phyloP scores from a whole-genome alignment of 2,888 invertebrate genomes.

The Vannuccia rotundouncinata region DNA sequence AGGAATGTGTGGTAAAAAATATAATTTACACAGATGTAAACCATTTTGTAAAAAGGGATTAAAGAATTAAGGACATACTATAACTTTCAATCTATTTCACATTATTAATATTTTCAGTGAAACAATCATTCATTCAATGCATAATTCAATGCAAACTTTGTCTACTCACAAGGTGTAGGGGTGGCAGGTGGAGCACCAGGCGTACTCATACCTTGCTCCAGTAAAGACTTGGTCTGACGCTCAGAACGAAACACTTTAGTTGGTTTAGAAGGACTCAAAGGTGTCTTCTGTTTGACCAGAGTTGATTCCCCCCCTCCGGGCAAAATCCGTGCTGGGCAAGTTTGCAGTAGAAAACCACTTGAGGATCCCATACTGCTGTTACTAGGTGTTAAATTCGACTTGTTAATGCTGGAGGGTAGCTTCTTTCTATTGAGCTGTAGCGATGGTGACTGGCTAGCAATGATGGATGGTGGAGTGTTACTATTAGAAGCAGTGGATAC shows the following conservation, averaged over 20 bases:
- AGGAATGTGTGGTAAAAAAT: no score
- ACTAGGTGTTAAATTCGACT: background rate
- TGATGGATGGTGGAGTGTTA: background rate
- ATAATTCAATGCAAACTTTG: no score
- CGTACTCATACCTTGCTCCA: conserved; percentile 45
- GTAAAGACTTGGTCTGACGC: conserved; percentile 46
- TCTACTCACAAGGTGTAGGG: conserved; percentile 47
- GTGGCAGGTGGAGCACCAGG: conserved; percentile 51
- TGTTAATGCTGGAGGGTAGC: no score
- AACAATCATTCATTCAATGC: no score
- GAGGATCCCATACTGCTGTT: background rate
- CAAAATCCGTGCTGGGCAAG: background rate
- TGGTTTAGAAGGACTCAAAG: background rate
- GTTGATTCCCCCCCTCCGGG: background rate
- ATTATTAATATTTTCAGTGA: no score
- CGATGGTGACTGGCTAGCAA: background rate
- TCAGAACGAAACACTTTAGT: conserved; percentile 47
- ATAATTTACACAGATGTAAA: no score
- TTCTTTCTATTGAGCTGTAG: no score
- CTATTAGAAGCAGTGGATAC: background rate
- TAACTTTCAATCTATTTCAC: no score
- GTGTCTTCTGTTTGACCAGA: no score
- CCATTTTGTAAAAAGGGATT: no score
- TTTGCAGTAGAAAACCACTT: background rate
- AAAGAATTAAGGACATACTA: no score